phyloP scores from a whole-genome alignment of 2,797 vertebrate species.

The Bovichtus variegatus region DNA sequence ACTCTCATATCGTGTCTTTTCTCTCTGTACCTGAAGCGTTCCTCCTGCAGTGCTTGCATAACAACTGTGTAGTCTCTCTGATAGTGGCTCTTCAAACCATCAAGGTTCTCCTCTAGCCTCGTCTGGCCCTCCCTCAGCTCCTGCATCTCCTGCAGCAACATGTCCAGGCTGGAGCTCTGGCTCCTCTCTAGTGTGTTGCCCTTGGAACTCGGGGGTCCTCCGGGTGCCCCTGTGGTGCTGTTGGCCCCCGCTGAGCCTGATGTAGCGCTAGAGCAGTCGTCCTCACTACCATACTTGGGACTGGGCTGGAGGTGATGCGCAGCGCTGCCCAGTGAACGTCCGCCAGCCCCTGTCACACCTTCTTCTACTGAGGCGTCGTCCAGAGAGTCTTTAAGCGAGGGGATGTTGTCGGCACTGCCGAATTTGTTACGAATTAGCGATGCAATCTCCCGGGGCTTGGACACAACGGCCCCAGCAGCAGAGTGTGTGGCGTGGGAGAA shows the following conservation, averaged over 20 bases:
- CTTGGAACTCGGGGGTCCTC: conserved; percentile 93
- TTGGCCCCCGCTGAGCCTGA: conserved; percentile 95
- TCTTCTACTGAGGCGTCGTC: conserved; percentile 90
- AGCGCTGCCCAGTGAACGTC: conserved; percentile 84
- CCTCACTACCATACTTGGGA: conserved; percentile 95
- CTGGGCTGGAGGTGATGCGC: conserved; percentile 91
- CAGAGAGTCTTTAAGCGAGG: conserved; percentile 91
- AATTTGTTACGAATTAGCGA: conserved; percentile 94
- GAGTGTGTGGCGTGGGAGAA: conserved; percentile 98
- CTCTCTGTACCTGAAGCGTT: conserved; percentile 91
- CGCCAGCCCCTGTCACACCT: conserved; percentile 60
- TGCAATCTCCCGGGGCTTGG: conserved; percentile 96
- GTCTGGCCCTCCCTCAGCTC: conserved; percentile 93
- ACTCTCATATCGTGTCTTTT: neutral
- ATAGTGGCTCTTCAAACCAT: conserved; percentile 92
- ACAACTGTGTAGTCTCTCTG: conserved; percentile 94
- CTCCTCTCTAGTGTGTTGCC: conserved; percentile 93
- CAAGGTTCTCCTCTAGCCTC: conserved; percentile 92
- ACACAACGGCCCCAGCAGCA: conserved; percentile 95
- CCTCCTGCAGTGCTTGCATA: conserved; percentile 95
- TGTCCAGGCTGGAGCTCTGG: conserved; percentile 89
- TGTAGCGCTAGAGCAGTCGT: conserved; percentile 97
- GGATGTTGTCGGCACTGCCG: conserved; percentile 95
- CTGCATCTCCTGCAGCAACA: conserved; percentile 94
- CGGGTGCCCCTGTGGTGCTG: conserved; percentile 89